phyloP scores from a whole-genome alignment of 2,113 vertebrate species.

The Chaetorhynchus papuensis region DNA sequence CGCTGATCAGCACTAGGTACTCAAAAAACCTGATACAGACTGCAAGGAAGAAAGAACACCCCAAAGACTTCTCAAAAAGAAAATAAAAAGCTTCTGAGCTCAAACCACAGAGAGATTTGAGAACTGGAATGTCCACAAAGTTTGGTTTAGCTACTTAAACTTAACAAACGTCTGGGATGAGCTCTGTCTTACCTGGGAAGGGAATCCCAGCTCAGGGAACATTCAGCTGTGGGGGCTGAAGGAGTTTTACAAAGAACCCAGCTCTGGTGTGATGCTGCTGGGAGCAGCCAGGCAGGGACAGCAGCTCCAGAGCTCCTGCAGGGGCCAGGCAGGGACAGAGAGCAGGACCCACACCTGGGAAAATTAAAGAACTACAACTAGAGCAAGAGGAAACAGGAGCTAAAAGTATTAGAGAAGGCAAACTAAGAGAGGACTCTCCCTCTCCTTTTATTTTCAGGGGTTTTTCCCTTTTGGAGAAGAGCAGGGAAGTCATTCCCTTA shows the following conservation, averaged over 20 bases:
- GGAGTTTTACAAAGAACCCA: background rate
- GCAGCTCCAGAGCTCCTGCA: background rate
- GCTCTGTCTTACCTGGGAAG: background rate
- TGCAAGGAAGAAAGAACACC: background rate
- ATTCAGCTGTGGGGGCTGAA: background rate
- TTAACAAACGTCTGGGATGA: background rate
- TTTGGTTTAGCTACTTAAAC: background rate
- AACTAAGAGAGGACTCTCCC: background rate
- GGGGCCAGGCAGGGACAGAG: fast-evolving
- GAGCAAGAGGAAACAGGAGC: background rate
- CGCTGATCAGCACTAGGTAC: background rate
- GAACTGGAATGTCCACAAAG: background rate
- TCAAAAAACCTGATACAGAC: background rate
- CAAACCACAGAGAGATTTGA: background rate
- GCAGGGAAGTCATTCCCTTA: background rate
- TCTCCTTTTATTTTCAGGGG: background rate
- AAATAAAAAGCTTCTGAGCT: background rate
- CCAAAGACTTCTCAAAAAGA: background rate
- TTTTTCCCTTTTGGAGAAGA: background rate
- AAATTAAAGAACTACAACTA: fast-evolving
- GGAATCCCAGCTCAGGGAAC: background rate
- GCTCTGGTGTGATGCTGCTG: background rate
- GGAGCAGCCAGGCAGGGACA: fast-evolving
- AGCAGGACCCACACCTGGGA: background rate
- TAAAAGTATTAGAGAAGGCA: background rate